These are phyloP conservation scores for Pseudomyrmex concolor DNA, from an alignment of 1,140 invertebrate genomes.

Conservation along the genomic window DNA sequence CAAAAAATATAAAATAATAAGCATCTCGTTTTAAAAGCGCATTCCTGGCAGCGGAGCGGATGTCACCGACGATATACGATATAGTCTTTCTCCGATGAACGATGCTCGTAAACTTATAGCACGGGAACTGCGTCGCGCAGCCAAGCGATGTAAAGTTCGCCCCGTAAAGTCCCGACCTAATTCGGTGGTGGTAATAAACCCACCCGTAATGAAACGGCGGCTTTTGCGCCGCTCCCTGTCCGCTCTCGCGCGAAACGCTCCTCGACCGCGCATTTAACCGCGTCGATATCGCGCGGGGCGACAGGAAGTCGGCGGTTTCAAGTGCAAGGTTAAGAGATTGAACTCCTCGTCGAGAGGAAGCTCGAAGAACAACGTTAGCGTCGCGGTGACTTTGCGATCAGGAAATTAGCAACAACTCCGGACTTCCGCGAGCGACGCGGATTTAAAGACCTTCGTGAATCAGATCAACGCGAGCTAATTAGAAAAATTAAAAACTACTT, in stretches of 20 bases:
- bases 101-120: conserved; percentile 34
- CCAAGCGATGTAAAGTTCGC: conserved; percentile 43
- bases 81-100: not conserved
- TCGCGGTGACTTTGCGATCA: conserved; percentile 23
- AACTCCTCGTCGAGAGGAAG: not conserved
- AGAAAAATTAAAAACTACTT: no score
- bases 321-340: conserved; percentile 48
- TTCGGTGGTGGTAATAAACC: conserved; percentile 73
- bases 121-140: not conserved
- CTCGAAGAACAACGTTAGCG: not conserved
- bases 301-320: conserved; percentile 30
- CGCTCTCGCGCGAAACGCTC: not conserved
- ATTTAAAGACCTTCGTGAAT: no score
- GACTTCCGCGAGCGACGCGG: no score
- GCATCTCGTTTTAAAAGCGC: not conserved
- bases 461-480: no score
- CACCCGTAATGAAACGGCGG: conserved; percentile 67
- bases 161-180: conserved; percentile 72
- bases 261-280: not conserved
- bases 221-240: conserved; percentile 27
- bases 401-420: no score
- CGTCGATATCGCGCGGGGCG: not conserved
- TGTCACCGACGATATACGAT: not conserved
- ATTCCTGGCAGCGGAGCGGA: not conserved
- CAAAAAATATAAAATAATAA: not conserved